Evolutionary conservation across 2,113 vertebrate genomes (phyloP).

Genomic region (Lichenostomus cassidix): DNA sequence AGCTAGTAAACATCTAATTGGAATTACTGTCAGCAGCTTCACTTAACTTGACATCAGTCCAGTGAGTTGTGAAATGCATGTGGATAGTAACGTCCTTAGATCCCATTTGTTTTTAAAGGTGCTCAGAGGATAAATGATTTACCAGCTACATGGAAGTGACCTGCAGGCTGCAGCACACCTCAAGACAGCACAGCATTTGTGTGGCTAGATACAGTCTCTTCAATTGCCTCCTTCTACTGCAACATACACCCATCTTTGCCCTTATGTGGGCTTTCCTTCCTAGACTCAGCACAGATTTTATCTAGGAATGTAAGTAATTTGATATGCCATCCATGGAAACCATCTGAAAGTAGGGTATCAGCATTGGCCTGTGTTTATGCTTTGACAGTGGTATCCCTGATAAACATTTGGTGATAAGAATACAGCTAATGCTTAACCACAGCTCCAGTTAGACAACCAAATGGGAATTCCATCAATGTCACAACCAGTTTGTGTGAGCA

Average conservation of each 20-base stretch:
- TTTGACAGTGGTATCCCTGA: background rate
- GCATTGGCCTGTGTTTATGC: background rate
- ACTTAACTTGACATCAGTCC: background rate
- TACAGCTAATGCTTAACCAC: background rate
- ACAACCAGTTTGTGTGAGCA: background rate
- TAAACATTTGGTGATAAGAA: background rate
- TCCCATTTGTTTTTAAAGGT: background rate
- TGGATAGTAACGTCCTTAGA: background rate
- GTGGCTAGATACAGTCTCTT: background rate
- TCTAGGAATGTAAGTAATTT: background rate
- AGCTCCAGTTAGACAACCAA: background rate
- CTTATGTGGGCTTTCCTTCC: background rate
- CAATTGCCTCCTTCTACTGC: rapidly evolving
- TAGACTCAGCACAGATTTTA: background rate
- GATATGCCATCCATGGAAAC: background rate
- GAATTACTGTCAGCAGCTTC: background rate
- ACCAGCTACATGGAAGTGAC: background rate
- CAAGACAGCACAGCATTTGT: background rate
- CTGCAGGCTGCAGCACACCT: background rate
- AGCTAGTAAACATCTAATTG: background rate
- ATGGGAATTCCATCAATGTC: background rate
- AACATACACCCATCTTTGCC: background rate
- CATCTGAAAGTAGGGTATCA: background rate
- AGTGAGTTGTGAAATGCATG: background rate
- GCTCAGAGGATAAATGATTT: background rate